These are phyloP conservation scores for Neomonachus schauinslandi DNA, from an alignment of 2,113 vertebrate species.

Conservation along the genomic window DNA sequence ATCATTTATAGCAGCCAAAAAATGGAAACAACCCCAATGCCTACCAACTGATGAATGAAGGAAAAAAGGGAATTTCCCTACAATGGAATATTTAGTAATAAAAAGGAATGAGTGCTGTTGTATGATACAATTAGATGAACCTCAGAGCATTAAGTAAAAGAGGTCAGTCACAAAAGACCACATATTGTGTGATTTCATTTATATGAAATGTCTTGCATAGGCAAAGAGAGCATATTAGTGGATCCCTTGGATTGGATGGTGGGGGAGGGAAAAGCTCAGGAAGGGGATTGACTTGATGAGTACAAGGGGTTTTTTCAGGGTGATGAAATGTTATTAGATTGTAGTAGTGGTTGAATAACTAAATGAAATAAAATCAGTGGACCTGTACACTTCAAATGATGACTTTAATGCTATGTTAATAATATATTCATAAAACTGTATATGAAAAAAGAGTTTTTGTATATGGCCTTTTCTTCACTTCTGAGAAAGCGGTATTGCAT, in stretches of 20 bases:
- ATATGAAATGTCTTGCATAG: not conserved
- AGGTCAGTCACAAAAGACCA: not conserved
- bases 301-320: not conserved
- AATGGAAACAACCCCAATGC: not conserved
- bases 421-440: not conserved
- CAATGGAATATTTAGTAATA: not conserved
- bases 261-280: not conserved
- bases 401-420: not conserved
- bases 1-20: not conserved
- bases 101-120: not conserved
- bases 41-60: not conserved
- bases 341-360: not conserved
- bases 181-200: not conserved
- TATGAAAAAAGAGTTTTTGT: not conserved
- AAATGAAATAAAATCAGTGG: not conserved
- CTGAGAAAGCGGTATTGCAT: not conserved
- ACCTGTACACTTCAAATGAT: not conserved
- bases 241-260: not conserved
- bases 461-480: not conserved
- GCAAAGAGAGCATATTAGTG: not conserved
- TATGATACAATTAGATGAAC: not conserved
- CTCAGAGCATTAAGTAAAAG: not conserved
- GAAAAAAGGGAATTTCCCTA: not conserved
- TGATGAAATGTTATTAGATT: not conserved
- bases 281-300: not conserved